These are phyloP conservation scores for Diprion similis DNA, from an alignment of 1,140 invertebrate species.

Conservation along the genomic window DNA sequence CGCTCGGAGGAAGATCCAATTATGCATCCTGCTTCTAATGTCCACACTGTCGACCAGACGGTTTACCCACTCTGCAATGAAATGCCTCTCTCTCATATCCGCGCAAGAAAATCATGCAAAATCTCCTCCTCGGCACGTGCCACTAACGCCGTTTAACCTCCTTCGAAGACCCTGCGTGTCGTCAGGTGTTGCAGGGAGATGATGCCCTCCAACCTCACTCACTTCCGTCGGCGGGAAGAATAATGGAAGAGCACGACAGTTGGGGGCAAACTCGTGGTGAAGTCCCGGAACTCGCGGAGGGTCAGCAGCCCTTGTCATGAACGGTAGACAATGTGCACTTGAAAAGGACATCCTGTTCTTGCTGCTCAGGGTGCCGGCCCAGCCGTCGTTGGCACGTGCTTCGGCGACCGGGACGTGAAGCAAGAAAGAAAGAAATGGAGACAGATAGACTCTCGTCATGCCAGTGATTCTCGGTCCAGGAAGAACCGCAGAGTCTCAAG, in stretches of 20 bases:
- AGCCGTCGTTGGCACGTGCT: background rate
- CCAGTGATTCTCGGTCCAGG: too few species aligned
- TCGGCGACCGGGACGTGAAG: too few species aligned
- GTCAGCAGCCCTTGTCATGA: background rate
- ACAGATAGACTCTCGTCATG: too few species aligned
- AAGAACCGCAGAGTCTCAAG: too few species aligned
- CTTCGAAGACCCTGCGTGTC: too few species aligned
- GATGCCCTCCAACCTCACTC: too few species aligned
- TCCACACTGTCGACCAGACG: background rate
- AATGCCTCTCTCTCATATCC: background rate
- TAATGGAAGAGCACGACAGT: too few species aligned
- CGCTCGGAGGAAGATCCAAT: background rate
- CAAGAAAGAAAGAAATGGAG: too few species aligned
- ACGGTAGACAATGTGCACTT: background rate
- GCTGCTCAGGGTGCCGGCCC: too few species aligned
- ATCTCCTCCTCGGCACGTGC: background rate
- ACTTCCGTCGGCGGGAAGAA: too few species aligned
- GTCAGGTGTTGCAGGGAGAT: too few species aligned
- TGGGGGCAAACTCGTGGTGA: too few species aligned
- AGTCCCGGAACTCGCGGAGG: background rate
- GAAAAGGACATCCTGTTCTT: slow-evolving; percentile 2
- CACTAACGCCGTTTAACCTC: background rate
- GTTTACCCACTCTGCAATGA: background rate
- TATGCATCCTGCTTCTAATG: background rate
- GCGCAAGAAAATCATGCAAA: background rate